These are phyloP conservation scores for Anarsia innoxiella DNA, from an alignment of 2,888 invertebrate species.

Conservation along the genomic window DNA sequence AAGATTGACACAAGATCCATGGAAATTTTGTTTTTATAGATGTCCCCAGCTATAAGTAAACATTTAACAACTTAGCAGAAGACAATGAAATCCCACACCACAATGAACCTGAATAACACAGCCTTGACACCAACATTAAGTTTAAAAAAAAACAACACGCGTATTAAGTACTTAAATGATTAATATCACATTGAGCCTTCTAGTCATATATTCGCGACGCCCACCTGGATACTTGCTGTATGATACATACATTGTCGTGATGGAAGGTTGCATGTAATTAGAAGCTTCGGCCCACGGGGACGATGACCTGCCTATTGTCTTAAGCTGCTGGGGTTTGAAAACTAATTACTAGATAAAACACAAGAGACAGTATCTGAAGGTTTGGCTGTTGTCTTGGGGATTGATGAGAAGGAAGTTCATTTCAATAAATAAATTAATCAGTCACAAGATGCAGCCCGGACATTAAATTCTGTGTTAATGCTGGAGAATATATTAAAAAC, in stretches of 20 bases:
- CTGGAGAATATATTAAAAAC: too few species aligned
- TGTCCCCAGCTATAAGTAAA: too few species aligned
- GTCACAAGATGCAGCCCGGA: too few species aligned
- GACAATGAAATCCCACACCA: slow-evolving; percentile 9
- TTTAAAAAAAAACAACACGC: slow-evolving; percentile 8
- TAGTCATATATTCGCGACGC: slow-evolving; percentile 11
- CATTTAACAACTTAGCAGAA: background rate
- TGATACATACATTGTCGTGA: too few species aligned
- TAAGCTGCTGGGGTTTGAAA: background rate
- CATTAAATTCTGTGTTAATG: too few species aligned
- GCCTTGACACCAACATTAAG: slow-evolving; percentile 10
- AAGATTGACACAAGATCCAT: too few species aligned
- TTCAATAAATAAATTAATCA: too few species aligned
- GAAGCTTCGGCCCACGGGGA: slow-evolving; percentile 54
- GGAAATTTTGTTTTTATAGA: too few species aligned
- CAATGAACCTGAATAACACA: slow-evolving; percentile 1
- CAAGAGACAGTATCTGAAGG: too few species aligned
- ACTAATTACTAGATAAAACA: too few species aligned
- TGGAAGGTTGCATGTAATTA: slow-evolving; percentile 39
- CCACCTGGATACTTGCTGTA: slow-evolving; percentile 18
- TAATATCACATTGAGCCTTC: slow-evolving; percentile 23
- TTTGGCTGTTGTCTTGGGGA: too few species aligned
- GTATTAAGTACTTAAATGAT: slow-evolving; percentile 18
- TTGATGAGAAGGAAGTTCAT: too few species aligned
- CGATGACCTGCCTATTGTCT: slow-evolving; percentile 44